A percentile compares a stretch with the other conserved stretches of the same genome.
phyloP scores from a whole-genome alignment of 2,113 vertebrate species.

The Capricornis sumatraensis region DNA sequence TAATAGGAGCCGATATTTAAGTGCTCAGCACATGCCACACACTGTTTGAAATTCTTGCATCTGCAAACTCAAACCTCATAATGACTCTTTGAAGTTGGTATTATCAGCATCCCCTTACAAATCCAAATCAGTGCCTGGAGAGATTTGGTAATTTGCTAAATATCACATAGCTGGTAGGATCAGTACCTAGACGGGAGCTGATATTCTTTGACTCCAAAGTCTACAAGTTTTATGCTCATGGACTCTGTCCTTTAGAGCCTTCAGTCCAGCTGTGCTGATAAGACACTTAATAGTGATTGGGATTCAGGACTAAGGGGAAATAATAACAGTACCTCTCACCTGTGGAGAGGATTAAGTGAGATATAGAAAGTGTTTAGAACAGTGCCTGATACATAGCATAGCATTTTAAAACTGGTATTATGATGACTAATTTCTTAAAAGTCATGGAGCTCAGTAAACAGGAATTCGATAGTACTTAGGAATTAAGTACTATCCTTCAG shows the following conservation, averaged over 20 bases:
- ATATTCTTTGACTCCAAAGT: neutral
- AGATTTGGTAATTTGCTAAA: neutral
- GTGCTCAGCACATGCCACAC: neutral
- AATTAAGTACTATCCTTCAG: neutral
- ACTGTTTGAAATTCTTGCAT: neutral
- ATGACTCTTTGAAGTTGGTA: neutral
- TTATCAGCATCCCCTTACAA: neutral
- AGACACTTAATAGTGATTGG: neutral
- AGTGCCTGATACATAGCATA: neutral
- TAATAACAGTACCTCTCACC: neutral
- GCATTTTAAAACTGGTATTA: neutral
- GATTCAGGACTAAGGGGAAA: neutral
- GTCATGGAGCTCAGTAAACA: neutral
- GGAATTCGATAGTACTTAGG: neutral
- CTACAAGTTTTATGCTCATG: neutral
- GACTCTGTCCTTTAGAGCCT: neutral
- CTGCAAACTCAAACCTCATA: neutral
- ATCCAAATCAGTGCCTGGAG: neutral
- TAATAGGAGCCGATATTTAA: neutral
- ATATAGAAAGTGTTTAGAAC: neutral
- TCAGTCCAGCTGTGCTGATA: neutral
- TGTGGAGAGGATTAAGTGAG: neutral
- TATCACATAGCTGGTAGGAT: neutral
- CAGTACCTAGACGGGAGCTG: neutral
- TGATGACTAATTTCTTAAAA: neutral